Conservation (phyloP, 1,140 invertebrate genomes). For the Drosophila orena region DNA sequence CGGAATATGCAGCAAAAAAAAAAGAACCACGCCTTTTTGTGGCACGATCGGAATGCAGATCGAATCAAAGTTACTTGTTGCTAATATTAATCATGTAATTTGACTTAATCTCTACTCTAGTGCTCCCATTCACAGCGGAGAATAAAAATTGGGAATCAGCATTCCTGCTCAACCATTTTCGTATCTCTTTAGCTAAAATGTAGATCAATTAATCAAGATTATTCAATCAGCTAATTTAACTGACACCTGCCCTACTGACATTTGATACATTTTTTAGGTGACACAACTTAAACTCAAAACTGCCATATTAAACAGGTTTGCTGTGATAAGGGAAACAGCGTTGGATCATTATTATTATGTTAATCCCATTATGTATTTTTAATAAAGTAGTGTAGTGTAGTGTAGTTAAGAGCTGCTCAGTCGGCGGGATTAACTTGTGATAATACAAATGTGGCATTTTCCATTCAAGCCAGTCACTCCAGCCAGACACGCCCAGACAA, state of each 20-base stretch:
- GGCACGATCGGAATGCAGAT: not conserved
- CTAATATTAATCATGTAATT: not conserved
- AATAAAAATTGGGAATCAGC: not conserved
- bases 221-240: slow-evolving; percentile 14
- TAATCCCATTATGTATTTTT: too few species aligned
- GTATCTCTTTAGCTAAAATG: slow-evolving; percentile 7
- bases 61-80: not conserved
- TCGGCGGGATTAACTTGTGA: not conserved
- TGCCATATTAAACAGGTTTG: not conserved
- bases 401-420: not conserved
- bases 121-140: slow-evolving; percentile 4
- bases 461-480: not conserved
- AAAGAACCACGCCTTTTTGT: not conserved
- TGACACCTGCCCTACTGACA: slow-evolving; percentile 18
- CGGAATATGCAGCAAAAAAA: not conserved
- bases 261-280: slow-evolving; percentile 25
- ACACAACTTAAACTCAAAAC: not conserved
- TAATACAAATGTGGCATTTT: not conserved
- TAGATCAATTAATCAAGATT: slow-evolving; percentile 17
- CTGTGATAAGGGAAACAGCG: not conserved
- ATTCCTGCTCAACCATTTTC: not conserved
- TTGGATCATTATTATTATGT: not conserved
- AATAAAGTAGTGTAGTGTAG: not conserved
- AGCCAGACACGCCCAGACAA: not conserved
- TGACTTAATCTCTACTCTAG: slow-evolving; percentile 3